Evolutionary conservation across 2,797 vertebrate genomes (phyloP).

Genomic region (Lates japonicus): DNA sequence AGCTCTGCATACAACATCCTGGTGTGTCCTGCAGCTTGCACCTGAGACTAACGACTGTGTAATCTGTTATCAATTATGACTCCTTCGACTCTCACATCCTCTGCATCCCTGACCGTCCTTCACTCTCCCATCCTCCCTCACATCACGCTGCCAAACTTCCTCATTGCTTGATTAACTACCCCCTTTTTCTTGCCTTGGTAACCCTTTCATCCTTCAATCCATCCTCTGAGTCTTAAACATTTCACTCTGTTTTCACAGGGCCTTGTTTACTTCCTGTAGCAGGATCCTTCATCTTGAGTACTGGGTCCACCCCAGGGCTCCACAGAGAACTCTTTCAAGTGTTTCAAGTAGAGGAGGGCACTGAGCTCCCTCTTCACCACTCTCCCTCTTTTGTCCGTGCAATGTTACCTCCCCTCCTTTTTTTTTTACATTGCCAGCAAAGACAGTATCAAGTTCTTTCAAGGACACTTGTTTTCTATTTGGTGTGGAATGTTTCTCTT

Average conservation of each 20-base stretch:
- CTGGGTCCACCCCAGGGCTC: slow-evolving; percentile 54
- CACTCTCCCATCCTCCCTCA: slow-evolving; percentile 13
- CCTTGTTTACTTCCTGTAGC: slow-evolving; percentile 78
- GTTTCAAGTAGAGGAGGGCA: slow-evolving; percentile 49
- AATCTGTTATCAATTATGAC: slow-evolving; percentile 76
- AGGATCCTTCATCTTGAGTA: slow-evolving; percentile 59
- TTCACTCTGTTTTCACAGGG: slow-evolving; percentile 60
- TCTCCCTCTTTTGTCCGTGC: slow-evolving; percentile 36
- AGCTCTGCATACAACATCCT: slow-evolving; percentile 57
- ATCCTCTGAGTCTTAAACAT: slow-evolving; percentile 44
- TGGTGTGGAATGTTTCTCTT: slow-evolving; percentile 57
- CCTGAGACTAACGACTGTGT: slow-evolving; percentile 68
- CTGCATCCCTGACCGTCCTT: slow-evolving; percentile 24
- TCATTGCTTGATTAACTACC: slow-evolving; percentile 61
- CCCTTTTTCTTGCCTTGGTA: background rate
- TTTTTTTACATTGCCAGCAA: background rate
- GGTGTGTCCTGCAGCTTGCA: slow-evolving; percentile 59
- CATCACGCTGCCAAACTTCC: slow-evolving; percentile 49
- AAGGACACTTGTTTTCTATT: slow-evolving; percentile 62
- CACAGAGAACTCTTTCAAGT: slow-evolving; percentile 59
- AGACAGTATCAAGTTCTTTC: slow-evolving; percentile 38
- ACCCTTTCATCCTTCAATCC: slow-evolving; percentile 35
- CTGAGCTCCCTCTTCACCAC: slow-evolving; percentile 38
- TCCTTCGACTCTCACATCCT: slow-evolving; percentile 47
- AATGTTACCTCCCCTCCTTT: slow-evolving; percentile 22